Evolutionary conservation across 2,113 vertebrate genomes (phyloP).

Genomic region (Sturnus vulgaris): DNA sequence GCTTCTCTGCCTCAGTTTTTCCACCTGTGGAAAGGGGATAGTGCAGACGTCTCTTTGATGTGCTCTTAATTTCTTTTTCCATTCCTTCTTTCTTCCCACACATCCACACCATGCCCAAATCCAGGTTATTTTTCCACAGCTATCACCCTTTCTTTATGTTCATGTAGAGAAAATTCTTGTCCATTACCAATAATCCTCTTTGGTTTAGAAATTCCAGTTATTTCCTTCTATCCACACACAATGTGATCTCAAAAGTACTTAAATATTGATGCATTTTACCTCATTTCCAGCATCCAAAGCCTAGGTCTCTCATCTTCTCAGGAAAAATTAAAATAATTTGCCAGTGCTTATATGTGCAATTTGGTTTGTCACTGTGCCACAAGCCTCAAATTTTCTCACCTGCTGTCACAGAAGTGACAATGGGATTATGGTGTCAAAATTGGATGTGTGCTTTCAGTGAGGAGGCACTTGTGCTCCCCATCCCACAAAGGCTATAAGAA

Average conservation of each 20-base stretch:
- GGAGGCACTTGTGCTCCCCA: conserved; percentile 69
- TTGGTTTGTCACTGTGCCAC: background rate
- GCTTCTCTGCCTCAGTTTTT: conserved; percentile 30
- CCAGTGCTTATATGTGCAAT: background rate
- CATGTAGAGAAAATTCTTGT: background rate
- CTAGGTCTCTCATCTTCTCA: background rate
- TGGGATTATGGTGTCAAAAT: conserved; percentile 73
- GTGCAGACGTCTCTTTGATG: conserved; percentile 13
- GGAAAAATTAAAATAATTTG: background rate
- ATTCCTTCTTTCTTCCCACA: conserved; percentile 45
- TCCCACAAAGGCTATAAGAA: conserved; percentile 69
- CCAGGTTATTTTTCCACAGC: background rate
- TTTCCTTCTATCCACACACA: background rate
- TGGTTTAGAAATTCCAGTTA: background rate
- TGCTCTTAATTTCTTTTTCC: conserved; percentile 30
- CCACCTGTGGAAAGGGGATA: conserved; percentile 7
- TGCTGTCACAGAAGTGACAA: conserved; percentile 75
- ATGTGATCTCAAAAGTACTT: background rate
- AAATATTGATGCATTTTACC: background rate
- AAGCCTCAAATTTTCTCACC: background rate
- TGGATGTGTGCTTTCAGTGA: conserved; percentile 76
- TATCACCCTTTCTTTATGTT: background rate
- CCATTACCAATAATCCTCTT: background rate
- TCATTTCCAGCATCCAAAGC: background rate
- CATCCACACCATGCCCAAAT: background rate